These are phyloP conservation scores for Ctenopoma kingsleyae DNA, from an alignment of 2,797 vertebrate species.

Conservation along the genomic window DNA sequence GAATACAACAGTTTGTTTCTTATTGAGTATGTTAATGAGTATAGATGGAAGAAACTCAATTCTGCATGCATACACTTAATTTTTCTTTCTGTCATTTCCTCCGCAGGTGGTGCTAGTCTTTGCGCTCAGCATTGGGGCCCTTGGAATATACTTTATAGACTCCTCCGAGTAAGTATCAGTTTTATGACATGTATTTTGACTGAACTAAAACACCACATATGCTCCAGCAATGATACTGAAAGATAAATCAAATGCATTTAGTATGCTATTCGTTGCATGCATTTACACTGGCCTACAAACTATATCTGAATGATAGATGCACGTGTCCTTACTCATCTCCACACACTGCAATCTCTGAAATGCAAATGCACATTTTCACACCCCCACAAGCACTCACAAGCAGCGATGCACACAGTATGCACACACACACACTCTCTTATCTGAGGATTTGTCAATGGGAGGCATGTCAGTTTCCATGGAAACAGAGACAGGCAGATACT, in stretches of 20 bases:
- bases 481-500: conserved; percentile 74
- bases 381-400: conserved; percentile 46
- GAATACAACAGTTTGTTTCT: conserved; percentile 38
- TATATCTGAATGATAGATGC: conserved; percentile 43
- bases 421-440: conserved; percentile 48
- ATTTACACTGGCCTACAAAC: conserved; percentile 13
- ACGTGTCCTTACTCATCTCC: conserved; percentile 52
- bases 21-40: conserved; percentile 17
- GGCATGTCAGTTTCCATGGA: conserved; percentile 84
- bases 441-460: conserved; percentile 83
- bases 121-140: conserved; percentile 99
- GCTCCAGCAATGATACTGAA: neutral
- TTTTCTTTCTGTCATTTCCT: conserved; percentile 54
- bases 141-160: conserved; percentile 99
- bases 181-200: conserved; percentile 31
- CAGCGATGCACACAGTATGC: neutral
- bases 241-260: conserved; percentile 9
- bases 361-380: conserved; percentile 60
- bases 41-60: conserved; percentile 3
- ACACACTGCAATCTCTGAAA: conserved; percentile 44
- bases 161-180: conserved; percentile 97
- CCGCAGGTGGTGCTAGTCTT: conserved; percentile 99
- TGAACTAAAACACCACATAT: conserved; percentile 10
- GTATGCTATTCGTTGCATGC: conserved; percentile 5
- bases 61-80: conserved; percentile 32